Percentiles rank a stretch among this genome's conserved stretches.
Evolutionary conservation across 1,140 invertebrate species (phyloP).

Genomic region (Anastrepha obliqua): DNA sequence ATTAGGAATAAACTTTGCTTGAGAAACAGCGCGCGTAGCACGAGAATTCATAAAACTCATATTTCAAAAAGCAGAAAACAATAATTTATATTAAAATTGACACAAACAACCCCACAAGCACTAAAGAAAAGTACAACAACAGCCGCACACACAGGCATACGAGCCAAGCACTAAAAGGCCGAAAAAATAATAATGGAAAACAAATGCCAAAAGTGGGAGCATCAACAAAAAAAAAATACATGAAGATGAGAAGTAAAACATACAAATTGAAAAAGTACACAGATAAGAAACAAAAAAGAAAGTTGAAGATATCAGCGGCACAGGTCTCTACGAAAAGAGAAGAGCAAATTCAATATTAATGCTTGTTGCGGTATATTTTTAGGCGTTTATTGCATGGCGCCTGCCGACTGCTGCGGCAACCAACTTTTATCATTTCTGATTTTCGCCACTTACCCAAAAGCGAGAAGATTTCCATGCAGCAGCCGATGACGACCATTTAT

Average conservation of each 20-base stretch:
- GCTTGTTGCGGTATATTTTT: constrained; percentile 32
- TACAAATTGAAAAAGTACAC: constrained; percentile 51
- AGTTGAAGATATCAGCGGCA: constrained; percentile 8
- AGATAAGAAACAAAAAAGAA: constrained; percentile 13
- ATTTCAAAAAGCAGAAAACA: constrained; percentile 50
- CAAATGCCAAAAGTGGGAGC: constrained; percentile 1
- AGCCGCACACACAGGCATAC: background rate
- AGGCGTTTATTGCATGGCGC: constrained; percentile 27
- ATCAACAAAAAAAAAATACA: background rate
- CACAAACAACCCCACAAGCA: background rate
- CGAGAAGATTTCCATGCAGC: background rate
- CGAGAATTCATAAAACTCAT: constrained; percentile 43
- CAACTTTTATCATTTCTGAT: constrained; percentile 42
- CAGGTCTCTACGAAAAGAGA: background rate
- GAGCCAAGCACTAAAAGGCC: constrained; percentile 2
- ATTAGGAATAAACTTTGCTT: constrained; percentile 41
- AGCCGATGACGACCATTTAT: constrained; percentile 23
- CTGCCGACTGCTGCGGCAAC: background rate
- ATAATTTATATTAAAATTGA: constrained; percentile 53
- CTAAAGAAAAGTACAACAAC: background rate
- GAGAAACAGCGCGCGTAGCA: constrained; percentile 8
- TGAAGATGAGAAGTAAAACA: constrained; percentile 19
- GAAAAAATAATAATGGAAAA: constrained; percentile 45
- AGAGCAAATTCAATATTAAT: constrained; percentile 49
- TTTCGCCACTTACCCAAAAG: background rate